Conservation (phyloP, 2,113 vertebrate genomes). For the Lepisosteus osseus region DNA sequence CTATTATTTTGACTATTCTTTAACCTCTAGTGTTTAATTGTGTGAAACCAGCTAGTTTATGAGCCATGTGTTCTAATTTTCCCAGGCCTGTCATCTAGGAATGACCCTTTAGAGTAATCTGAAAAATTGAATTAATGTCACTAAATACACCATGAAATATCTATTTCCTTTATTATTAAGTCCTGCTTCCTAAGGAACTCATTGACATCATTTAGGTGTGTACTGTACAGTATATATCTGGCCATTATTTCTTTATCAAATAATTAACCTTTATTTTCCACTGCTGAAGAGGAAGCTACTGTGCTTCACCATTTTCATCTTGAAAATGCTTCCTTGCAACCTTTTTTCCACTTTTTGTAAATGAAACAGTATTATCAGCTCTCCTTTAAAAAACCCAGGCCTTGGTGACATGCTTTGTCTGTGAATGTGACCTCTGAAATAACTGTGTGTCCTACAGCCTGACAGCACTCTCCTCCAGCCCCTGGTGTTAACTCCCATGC, state of each 20-base stretch:
- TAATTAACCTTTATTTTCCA: too few relatives aligned
- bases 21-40: slow-evolving; percentile 67
- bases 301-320: too few relatives aligned
- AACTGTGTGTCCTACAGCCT: slow-evolving; percentile 51
- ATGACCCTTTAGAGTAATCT: not conserved
- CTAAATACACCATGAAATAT: too few relatives aligned
- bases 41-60: slow-evolving; percentile 58
- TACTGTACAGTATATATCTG: too few relatives aligned
- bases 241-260: too few relatives aligned
- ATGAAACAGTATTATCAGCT: slow-evolving; percentile 67
- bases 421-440: slow-evolving; percentile 70
- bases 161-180: too few relatives aligned
- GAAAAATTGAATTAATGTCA: too few relatives aligned
- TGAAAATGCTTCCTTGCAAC: slow-evolving; percentile 39
- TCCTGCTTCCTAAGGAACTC: too few relatives aligned
- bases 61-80: slow-evolving; percentile 43
- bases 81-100: slow-evolving; percentile 27
- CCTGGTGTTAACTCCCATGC: slow-evolving; percentile 54
- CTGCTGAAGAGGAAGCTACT: too few relatives aligned
- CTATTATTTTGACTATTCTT: slow-evolving; percentile 71
- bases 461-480: slow-evolving; percentile 44
- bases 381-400: slow-evolving; percentile 57
- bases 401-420: slow-evolving; percentile 65
- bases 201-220: too few relatives aligned
- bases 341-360: slow-evolving; percentile 48